These are phyloP conservation scores for Parambassis ranga DNA, from an alignment of 2,797 vertebrate species.

Conservation along the genomic window DNA sequence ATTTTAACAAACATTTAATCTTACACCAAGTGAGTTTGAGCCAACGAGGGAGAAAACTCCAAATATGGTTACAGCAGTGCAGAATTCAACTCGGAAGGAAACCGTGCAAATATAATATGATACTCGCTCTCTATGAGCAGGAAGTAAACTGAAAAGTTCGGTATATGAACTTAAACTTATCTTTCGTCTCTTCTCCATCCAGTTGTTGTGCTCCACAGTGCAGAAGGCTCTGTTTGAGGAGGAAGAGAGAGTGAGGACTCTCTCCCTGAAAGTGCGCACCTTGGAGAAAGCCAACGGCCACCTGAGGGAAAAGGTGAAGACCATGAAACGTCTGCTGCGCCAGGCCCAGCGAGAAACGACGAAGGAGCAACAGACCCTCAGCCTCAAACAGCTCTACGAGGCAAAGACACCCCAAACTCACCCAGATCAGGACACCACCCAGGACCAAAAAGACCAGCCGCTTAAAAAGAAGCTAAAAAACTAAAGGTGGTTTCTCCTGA, in stretches of 20 bases:
- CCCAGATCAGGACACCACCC: conserved; percentile 79
- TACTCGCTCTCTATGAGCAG: not conserved
- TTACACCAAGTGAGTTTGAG: conserved; percentile 19
- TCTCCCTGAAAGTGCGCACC: conserved; percentile 83
- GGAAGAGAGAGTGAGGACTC: conserved; percentile 82
- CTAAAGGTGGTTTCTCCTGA: conserved; percentile 26
- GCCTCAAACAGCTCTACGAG: conserved; percentile 77
- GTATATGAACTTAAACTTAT: no score
- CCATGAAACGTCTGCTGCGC: conserved; percentile 83
- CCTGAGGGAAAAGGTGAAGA: conserved; percentile 86
- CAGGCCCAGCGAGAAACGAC: conserved; percentile 78
- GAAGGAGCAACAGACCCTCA: conserved; percentile 77
- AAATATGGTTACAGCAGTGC: conserved; percentile 1
- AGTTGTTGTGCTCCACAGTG: conserved; percentile 84
- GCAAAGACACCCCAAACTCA: conserved; percentile 64
- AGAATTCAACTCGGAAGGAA: not conserved
- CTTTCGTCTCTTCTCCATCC: not conserved
- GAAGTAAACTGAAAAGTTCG: not conserved
- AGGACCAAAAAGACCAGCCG: conserved; percentile 64
- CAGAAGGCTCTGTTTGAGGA: conserved; percentile 87
- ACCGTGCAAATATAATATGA: not conserved
- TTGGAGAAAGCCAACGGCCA: conserved; percentile 86
- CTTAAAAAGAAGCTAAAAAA: conserved; percentile 78
- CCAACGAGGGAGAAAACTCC: not conserved
- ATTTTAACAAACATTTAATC: conserved; percentile 14